Percentiles rank a stretch among this genome's conserved stretches.
These are phyloP conservation scores for Trichogramma evanescens DNA, from an alignment of 2,888 invertebrate species.

Conservation along the genomic window DNA sequence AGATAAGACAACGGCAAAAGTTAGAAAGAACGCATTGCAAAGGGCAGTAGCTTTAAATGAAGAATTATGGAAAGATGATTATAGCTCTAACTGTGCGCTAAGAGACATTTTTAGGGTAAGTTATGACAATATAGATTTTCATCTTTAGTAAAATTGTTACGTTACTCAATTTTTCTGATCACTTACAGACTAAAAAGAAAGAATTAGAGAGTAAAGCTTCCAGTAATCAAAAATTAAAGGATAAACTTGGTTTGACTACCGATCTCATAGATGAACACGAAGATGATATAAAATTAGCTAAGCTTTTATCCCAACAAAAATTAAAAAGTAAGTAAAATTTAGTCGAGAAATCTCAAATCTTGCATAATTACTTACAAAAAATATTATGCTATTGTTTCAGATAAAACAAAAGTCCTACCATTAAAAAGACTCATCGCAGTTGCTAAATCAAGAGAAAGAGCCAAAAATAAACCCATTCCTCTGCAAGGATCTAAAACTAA, in stretches of 20 bases:
- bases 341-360: too few species aligned
- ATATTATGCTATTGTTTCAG: constrained; percentile 22
- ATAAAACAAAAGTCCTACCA: constrained; percentile 24
- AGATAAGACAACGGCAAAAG: constrained; percentile 66
- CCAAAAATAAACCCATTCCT: constrained; percentile 17
- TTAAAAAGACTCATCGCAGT: constrained; percentile 35
- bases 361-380: too few species aligned
- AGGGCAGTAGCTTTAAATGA: constrained; percentile 73
- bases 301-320: constrained; percentile 64
- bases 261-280: constrained; percentile 70
- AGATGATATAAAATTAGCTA: constrained; percentile 74
- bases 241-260: constrained; percentile 72
- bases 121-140: constrained; percentile 11
- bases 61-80: constrained; percentile 84
- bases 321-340: constrained; percentile 47
- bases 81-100: constrained; percentile 78
- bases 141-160: neutral
- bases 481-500: constrained; percentile 7
- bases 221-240: constrained; percentile 63
- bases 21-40: constrained; percentile 66
- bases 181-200: constrained; percentile 61
- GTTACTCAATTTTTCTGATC: constrained; percentile 1
- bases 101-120: constrained; percentile 80
- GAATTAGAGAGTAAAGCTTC: constrained; percentile 64
- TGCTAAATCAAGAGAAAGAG: constrained; percentile 29